Conservation (phyloP, 2,888 invertebrate species). For the Netelia fuscicornis region DNA sequence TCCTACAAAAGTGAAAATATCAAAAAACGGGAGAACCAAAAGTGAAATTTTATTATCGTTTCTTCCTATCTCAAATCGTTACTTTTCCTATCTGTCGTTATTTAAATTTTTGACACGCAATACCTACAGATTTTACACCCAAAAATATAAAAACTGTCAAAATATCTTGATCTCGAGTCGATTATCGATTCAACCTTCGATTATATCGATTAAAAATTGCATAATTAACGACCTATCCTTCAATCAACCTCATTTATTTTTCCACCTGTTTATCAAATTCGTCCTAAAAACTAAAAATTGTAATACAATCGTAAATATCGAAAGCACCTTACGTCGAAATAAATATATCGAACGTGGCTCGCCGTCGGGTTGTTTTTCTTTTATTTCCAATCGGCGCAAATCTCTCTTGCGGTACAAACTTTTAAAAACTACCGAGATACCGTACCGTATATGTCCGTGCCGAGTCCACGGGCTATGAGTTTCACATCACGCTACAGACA, state of each 20-base stretch:
- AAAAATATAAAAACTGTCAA: neutral
- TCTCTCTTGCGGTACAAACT: constrained; percentile 38
- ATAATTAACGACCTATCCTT: no score
- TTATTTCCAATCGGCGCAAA: constrained; percentile 34
- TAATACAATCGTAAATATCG: neutral
- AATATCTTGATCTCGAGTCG: no score
- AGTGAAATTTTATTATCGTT: neutral
- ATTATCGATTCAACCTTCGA: no score
- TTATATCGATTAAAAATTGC: no score
- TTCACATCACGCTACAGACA: constrained; percentile 75
- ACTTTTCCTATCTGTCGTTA: neutral
- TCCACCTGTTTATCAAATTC: no score
- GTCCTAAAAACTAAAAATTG: neutral
- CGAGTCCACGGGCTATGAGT: constrained; percentile 65
- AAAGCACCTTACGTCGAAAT: neutral
- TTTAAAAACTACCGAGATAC: constrained; percentile 51
- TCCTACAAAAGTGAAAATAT: neutral
- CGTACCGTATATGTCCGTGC: constrained; percentile 22
- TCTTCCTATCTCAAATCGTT: neutral
- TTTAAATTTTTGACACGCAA: neutral
- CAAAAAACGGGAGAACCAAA: neutral
- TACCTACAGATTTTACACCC: neutral
- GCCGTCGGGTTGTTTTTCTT: constrained; percentile 8
- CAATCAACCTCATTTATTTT: no score
- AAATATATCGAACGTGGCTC: constrained; percentile 23